Conservation (phyloP, 2,888 invertebrate genomes). For the Eupithecia abbreviata region DNA sequence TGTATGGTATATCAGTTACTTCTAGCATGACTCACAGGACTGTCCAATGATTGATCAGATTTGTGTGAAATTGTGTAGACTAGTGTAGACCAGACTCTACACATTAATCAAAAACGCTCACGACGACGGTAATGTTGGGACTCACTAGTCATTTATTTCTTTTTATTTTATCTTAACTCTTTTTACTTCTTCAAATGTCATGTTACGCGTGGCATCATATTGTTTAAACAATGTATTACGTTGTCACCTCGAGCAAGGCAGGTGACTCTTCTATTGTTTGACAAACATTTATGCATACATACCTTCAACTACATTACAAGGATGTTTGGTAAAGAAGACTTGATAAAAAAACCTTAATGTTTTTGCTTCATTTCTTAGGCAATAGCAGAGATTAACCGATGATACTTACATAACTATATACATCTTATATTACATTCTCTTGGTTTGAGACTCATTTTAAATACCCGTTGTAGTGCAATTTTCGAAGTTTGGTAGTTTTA, state of each 20-base stretch:
- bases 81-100: too few species aligned
- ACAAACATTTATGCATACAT: slow-evolving; percentile 17
- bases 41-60: too few species aligned
- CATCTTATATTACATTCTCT: too few species aligned
- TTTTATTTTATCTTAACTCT: neutral
- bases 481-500: neutral
- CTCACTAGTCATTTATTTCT: too few species aligned
- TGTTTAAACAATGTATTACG: slow-evolving; percentile 19
- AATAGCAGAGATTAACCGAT: neutral
- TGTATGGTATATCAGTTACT: too few species aligned
- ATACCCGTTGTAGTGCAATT: neutral
- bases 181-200: neutral
- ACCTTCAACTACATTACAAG: neutral
- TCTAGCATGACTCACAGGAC: too few species aligned
- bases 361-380: neutral
- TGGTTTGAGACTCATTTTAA: neutral
- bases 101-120: too few species aligned
- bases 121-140: too few species aligned
- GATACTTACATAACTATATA: neutral
- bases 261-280: slow-evolving; percentile 14
- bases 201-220: neutral
- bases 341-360: neutral
- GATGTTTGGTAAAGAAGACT: neutral
- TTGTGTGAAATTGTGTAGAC: too few species aligned
- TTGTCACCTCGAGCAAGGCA: slow-evolving; percentile 18